Base-by-base conservation (phyloP, 2,797 vertebrate species). In the Pipistrellus pipistrellus region DNA sequence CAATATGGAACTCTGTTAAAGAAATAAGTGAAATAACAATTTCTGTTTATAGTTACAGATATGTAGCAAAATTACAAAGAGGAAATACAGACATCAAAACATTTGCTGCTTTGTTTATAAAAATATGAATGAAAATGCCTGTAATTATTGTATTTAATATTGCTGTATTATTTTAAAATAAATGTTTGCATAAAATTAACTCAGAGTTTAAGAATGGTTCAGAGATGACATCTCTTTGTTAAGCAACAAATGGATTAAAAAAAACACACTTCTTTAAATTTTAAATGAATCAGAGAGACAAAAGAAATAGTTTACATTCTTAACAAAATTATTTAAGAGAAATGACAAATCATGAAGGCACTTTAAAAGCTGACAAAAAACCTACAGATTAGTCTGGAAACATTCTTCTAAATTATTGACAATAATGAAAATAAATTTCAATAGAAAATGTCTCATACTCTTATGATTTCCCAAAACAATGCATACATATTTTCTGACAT, bases 361-460 rank as follows among this genome's bases (percentile, higher is more conserved):
- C 55, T 95, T 86, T 23, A 78, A 88, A 95, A 88, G 44, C 20
- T 85, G 14, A 86, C 53, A 25, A 90, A 88, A n/a, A 17, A 51
- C 51, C 5, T 20, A 48, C 13, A 44, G 89, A 53, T 64, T 89
- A 76, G 21, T 86, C 10, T 51, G 23, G n/a, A 94, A 92, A 89
- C 18, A 78, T 62, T 88, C 25, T 87, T 51, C 68, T 95, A 51
- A 94, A 76, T 23, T 25, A 69, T 78, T 91, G 41, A 51, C 6
- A 94, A 41, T 51, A 84, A 73, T 69, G 41, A 78, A 96, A 95
- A 90, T 73, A 85, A 83, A 75, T 15, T 71, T 91, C 18, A 85
- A 18, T 55, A 51, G 44, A 13, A 87, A 87, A 87, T 91, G 89
- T 94, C 23, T 84, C 23, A 62, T 30, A 71, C 1, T 94, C 18